These are phyloP conservation scores for Pseudopipra pipra DNA, from an alignment of 2,113 vertebrate genomes.

Conservation along the genomic window DNA sequence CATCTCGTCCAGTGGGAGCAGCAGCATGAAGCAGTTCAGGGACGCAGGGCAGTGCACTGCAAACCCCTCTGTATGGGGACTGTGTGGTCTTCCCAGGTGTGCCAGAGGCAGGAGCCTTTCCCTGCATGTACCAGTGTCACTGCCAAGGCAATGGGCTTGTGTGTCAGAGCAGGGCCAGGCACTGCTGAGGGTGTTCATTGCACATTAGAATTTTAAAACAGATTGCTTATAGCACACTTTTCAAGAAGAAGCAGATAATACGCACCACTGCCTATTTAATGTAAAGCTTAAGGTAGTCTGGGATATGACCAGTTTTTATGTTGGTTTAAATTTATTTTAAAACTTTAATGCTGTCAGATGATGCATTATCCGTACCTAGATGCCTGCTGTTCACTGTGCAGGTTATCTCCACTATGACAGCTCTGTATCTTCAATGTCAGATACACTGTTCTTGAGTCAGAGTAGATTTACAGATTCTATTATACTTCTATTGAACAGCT, in stretches of 20 bases:
- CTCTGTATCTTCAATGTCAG: conserved; percentile 70
- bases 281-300: conserved; percentile 3
- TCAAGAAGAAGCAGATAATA: conserved; percentile 12
- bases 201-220: background rate
- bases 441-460: conserved; percentile 59
- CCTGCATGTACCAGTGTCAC: rapidly evolving
- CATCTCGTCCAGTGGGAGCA: rapidly evolving
- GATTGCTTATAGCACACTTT: background rate
- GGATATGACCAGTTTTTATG: background rate
- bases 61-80: rapidly evolving
- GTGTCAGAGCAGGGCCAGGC: background rate
- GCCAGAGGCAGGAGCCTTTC: background rate
- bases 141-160: background rate
- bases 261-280: background rate
- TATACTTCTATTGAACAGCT: conserved; percentile 77
- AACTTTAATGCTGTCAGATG: conserved; percentile 36
- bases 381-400: conserved; percentile 41
- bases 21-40: background rate
- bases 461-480: conserved; percentile 82
- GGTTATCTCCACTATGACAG: conserved; percentile 71
- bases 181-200: background rate
- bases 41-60: background rate
- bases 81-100: rapidly evolving
- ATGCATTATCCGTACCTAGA: conserved; percentile 47
- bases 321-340: background rate